Evolutionary conservation across 2,113 vertebrate genomes (phyloP).

Genomic region (Ifrita kowaldi): DNA sequence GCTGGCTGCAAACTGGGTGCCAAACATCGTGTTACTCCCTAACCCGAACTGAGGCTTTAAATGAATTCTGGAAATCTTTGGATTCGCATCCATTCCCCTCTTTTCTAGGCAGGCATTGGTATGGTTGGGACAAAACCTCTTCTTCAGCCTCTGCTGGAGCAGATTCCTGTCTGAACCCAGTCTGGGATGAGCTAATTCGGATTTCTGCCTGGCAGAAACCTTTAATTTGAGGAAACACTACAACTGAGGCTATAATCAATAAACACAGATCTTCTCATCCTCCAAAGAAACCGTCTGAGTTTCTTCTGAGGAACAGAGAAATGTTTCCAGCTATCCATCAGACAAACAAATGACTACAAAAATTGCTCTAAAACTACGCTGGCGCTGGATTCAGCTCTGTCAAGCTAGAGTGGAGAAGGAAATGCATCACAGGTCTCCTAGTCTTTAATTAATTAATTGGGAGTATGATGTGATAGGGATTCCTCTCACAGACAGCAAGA

Average conservation of each 20-base stretch:
- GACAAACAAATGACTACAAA: background rate
- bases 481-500: background rate
- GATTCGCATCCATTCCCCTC: background rate
- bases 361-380: fast-evolving
- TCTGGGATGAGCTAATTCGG: background rate
- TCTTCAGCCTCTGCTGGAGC: background rate
- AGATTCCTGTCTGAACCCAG: background rate
- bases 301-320: background rate
- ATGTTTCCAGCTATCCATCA: background rate
- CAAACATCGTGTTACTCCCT: background rate
- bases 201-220: background rate
- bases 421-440: background rate
- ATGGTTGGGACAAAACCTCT: background rate
- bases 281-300: background rate
- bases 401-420: background rate
- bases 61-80: background rate
- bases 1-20: background rate
- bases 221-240: background rate
- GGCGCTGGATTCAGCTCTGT: background rate
- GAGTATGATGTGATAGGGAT: background rate
- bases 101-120: background rate
- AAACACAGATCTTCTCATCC: background rate
- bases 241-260: background rate
- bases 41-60: background rate
- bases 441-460: background rate